Conservation (phyloP, 2,888 invertebrate genomes). For the Eugnorisma glareosa region DNA sequence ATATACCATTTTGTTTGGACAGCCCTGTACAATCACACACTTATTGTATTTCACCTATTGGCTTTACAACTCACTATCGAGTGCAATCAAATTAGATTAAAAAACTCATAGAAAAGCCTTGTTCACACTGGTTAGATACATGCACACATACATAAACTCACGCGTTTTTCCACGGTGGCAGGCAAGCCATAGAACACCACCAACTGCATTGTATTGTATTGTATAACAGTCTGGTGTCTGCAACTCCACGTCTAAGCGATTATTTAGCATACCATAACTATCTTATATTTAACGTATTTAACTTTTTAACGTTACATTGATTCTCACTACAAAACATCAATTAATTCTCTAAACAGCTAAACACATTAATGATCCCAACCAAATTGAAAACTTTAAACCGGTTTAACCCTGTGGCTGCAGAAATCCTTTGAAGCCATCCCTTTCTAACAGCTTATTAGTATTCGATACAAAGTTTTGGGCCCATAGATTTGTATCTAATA, state of each 20-base stretch:
- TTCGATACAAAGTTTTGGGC: conserved; percentile 84
- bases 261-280: too few relatives aligned
- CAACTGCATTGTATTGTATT: too few relatives aligned
- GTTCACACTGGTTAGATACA: background rate
- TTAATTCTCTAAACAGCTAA: conserved; percentile 17
- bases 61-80: background rate
- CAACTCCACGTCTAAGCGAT: too few relatives aligned
- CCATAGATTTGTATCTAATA: conserved; percentile 85
- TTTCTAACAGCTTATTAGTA: conserved; percentile 83
- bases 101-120: background rate
- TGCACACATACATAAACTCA: too few relatives aligned
- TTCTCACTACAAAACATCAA: background rate
- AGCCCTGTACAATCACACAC: background rate
- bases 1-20: background rate
- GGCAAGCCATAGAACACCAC: too few relatives aligned
- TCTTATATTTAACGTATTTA: background rate
- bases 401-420: conserved; percentile 52
- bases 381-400: conserved; percentile 51
- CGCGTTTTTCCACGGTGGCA: too few relatives aligned
- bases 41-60: background rate
- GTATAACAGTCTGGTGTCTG: too few relatives aligned
- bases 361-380: conserved; percentile 42
- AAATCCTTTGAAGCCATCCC: conserved; percentile 78
- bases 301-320: background rate
- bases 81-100: background rate